A percentile compares a stretch with the other conserved stretches of the same genome.
Conservation (phyloP, 2,888 invertebrate genomes). For the Elysia crispata region DNA sequence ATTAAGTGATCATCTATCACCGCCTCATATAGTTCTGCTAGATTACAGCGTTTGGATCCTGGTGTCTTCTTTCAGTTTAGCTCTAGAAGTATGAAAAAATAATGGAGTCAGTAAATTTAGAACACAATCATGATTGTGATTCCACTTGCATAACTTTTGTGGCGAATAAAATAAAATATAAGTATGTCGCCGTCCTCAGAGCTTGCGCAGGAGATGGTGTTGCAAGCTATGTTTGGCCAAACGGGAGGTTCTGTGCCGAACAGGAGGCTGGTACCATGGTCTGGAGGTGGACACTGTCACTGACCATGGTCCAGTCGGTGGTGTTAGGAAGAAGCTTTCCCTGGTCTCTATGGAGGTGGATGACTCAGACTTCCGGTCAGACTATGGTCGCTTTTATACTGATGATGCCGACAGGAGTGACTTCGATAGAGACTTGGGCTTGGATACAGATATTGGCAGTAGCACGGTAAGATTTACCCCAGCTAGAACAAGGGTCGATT, state of each 20-base stretch:
- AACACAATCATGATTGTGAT: too few species aligned
- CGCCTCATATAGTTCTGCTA: too few species aligned
- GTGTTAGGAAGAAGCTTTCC: conserved; percentile 33
- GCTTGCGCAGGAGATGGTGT: conserved; percentile 67
- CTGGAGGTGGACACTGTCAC: neutral
- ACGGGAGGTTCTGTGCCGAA: conserved; percentile 70
- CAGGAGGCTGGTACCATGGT: conserved; percentile 74
- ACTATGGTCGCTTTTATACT: neutral
- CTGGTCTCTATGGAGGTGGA: neutral
- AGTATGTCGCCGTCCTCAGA: neutral
- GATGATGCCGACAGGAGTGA: neutral
- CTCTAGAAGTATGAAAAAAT: too few species aligned
- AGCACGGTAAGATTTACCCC: neutral
- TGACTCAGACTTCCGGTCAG: neutral
- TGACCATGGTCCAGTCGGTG: conserved; percentile 12
- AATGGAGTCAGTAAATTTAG: too few species aligned
- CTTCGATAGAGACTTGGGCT: neutral
- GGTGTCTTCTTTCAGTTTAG: too few species aligned
- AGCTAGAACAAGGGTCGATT: too few species aligned
- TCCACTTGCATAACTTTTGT: too few species aligned
- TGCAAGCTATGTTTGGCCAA: conserved; percentile 72
- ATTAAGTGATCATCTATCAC: too few species aligned
- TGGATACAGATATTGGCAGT: conserved; percentile 26
- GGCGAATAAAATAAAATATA: too few species aligned
- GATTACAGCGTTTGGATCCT: too few species aligned